Percentiles rank a stretch among this genome's conserved stretches.
Conservation (phyloP, 2,113 vertebrate genomes). For the Rutilus rutilus region DNA sequence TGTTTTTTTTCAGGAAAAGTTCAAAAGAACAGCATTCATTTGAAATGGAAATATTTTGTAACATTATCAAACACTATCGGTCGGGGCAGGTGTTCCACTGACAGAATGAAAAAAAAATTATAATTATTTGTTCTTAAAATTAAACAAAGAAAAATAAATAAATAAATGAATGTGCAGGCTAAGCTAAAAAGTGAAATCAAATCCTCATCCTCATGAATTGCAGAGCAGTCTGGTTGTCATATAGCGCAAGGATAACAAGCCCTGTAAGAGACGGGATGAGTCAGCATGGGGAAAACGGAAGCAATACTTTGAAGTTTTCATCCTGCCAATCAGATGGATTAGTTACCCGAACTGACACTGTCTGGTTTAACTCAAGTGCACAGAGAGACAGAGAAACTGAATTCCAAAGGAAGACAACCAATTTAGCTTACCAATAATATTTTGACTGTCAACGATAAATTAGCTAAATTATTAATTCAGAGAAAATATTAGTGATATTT, state of each 20-base stretch:
- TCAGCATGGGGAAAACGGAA: background rate
- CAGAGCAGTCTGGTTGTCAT: slow-evolving; percentile 24
- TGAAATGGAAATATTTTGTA: too few relatives aligned
- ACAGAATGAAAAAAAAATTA: background rate
- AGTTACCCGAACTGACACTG: background rate
- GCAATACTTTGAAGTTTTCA: slow-evolving; percentile 25
- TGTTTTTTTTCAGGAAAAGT: too few relatives aligned
- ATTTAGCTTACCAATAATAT: background rate
- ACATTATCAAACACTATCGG: background rate
- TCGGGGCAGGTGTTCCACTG: background rate
- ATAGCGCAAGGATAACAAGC: background rate
- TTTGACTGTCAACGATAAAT: background rate
- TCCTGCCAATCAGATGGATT: background rate
- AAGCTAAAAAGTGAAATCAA: slow-evolving; percentile 14
- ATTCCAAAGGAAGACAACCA: background rate
- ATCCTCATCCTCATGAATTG: background rate
- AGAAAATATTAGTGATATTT: background rate
- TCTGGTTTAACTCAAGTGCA: background rate
- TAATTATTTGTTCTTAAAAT: background rate
- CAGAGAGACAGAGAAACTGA: background rate
- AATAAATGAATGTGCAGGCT: background rate
- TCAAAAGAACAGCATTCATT: too few relatives aligned
- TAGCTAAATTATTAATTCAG: background rate
- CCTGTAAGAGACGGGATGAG: slow-evolving; percentile 1
- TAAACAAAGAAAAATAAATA: background rate